These are phyloP conservation scores for Pseudoatta argentina DNA, from an alignment of 1,140 invertebrate genomes.

Conservation along the genomic window DNA sequence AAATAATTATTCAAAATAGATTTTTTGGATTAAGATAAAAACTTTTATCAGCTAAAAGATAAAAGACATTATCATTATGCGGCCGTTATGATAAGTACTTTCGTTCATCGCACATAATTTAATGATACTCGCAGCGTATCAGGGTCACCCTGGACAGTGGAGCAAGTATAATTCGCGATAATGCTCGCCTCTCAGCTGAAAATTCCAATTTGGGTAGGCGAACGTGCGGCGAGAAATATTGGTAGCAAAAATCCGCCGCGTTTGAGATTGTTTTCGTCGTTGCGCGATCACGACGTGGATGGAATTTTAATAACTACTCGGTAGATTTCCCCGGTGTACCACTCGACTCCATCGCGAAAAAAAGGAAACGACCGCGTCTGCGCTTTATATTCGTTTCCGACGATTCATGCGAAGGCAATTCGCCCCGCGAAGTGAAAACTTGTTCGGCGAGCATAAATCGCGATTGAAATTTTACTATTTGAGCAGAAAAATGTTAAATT, in stretches of 20 bases:
- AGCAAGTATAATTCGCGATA: constrained; percentile 59
- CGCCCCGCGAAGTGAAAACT: constrained; percentile 47
- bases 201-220: constrained; percentile 53
- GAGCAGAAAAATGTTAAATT: neutral
- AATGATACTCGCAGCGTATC: constrained; percentile 8
- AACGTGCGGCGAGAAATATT: constrained; percentile 53
- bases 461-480: constrained; percentile 35
- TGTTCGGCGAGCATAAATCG: constrained; percentile 22
- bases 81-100: constrained; percentile 18
- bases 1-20: constrained; percentile 7
- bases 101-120: constrained; percentile 18
- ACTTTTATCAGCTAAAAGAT: neutral
- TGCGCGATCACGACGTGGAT: constrained; percentile 72
- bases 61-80: neutral
- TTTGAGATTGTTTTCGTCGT: constrained; percentile 70
- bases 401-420: constrained; percentile 45
- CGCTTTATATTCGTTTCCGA: constrained; percentile 59
- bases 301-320: constrained; percentile 75
- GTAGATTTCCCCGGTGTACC: constrained; percentile 73
- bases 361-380: constrained; percentile 43
- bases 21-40: neutral
- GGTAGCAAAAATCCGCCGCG: constrained; percentile 60
- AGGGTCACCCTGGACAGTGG: neutral
- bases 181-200: constrained; percentile 44
- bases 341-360: constrained; percentile 40